These are phyloP conservation scores for Trypoxylon attenuatum DNA, from an alignment of 2,888 invertebrate species.

Conservation along the genomic window DNA sequence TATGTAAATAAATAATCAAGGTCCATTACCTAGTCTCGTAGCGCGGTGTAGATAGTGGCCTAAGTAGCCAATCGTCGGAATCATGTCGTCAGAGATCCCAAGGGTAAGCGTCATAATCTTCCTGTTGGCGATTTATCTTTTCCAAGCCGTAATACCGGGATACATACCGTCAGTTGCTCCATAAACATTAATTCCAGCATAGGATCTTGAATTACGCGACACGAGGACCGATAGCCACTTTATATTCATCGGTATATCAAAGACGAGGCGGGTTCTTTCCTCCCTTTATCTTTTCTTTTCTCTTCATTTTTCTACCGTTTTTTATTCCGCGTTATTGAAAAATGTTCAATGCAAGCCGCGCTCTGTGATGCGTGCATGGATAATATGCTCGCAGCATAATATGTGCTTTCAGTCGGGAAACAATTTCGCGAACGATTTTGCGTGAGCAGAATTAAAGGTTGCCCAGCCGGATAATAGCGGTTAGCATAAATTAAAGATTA, in stretches of 20 bases:
- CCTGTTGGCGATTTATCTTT: neutral
- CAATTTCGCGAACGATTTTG: constrained; percentile 44
- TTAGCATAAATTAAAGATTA: constrained; percentile 54
- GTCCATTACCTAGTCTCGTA: neutral
- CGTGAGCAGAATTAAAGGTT: constrained; percentile 46
- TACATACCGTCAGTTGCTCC: neutral
- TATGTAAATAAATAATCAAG: constrained; percentile 2
- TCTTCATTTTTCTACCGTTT: neutral
- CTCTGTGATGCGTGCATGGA: too few species aligned
- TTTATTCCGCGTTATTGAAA: constrained; percentile 4
- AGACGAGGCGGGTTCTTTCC: neutral
- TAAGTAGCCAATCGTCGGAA: neutral
- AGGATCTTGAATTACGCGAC: neutral
- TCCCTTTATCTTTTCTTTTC: neutral
- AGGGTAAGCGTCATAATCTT: neutral
- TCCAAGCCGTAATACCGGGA: too few species aligned
- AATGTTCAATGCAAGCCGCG: constrained; percentile 15
- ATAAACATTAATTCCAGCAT: neutral
- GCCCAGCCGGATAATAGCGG: constrained; percentile 46
- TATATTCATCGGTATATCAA: constrained; percentile 1
- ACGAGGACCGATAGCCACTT: neutral
- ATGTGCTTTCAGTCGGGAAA: constrained; percentile 35
- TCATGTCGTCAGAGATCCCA: neutral
- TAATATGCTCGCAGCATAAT: constrained; percentile 34
- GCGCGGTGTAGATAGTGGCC: neutral